phyloP scores from a whole-genome alignment of 2,888 invertebrate genomes.

The Dorcus hopei region DNA sequence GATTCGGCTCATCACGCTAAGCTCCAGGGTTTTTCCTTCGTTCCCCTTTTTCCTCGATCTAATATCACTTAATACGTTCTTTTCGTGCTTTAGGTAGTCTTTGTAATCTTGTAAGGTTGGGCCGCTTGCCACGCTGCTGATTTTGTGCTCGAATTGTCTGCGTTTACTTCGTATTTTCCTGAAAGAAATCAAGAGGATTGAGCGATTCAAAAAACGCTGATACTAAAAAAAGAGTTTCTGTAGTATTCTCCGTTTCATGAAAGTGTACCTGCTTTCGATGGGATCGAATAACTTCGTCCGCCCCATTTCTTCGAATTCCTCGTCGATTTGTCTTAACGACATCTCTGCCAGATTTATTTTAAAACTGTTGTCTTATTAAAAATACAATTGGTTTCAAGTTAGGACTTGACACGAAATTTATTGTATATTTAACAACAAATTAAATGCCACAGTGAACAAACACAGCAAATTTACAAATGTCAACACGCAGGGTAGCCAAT shows the following conservation, averaged over 20 bases:
- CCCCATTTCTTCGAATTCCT: slow-evolving; percentile 77
- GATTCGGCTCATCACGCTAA: slow-evolving; percentile 66
- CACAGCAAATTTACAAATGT: too few species aligned
- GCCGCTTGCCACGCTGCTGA: slow-evolving; percentile 62
- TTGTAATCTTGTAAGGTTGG: slow-evolving; percentile 64
- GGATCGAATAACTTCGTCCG: slow-evolving; percentile 66
- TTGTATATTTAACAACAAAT: too few species aligned
- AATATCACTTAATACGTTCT: slow-evolving; percentile 64
- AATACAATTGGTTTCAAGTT: too few species aligned
- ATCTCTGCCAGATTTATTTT: too few species aligned
- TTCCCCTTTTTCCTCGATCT: slow-evolving; percentile 62
- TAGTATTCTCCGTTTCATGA: too few species aligned
- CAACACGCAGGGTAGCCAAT: too few species aligned
- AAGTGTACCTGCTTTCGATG: slow-evolving; percentile 63
- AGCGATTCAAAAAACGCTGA: too few species aligned
- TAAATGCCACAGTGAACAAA: too few species aligned
- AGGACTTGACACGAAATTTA: too few species aligned
- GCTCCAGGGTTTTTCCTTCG: slow-evolving; percentile 52
- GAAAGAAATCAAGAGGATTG: slow-evolving; percentile 29
- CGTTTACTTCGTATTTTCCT: slow-evolving; percentile 68
- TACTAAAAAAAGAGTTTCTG: too few species aligned
- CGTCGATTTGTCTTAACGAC: slow-evolving; percentile 29
- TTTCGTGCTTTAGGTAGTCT: slow-evolving; percentile 69
- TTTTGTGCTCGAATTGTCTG: slow-evolving; percentile 70
- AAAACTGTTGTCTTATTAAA: too few species aligned